Evolutionary conservation across 2,797 vertebrate species (phyloP).

Genomic region (Picus viridis): DNA sequence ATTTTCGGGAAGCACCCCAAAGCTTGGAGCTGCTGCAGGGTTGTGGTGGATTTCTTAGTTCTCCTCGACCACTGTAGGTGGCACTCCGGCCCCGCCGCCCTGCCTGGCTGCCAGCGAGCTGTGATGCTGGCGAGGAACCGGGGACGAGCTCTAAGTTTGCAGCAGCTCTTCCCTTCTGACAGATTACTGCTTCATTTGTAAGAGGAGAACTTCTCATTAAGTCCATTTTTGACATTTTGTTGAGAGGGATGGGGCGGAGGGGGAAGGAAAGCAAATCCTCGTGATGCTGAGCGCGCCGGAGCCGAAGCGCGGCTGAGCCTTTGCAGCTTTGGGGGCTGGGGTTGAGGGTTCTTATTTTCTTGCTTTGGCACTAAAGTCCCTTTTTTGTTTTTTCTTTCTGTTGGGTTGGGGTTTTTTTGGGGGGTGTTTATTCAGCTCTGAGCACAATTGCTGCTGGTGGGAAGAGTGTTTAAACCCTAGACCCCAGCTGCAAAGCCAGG

Average conservation of each 20-base stretch:
- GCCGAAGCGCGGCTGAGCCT: fast-evolving
- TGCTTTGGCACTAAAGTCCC: background rate
- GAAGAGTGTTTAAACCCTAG: background rate
- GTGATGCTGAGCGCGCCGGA: background rate
- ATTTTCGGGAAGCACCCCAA: background rate
- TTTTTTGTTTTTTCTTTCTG: background rate
- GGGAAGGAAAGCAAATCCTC: background rate
- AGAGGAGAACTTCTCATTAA: constrained; percentile 52
- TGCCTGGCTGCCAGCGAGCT: background rate
- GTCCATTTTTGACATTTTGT: constrained; percentile 52
- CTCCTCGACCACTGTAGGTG: constrained; percentile 8
- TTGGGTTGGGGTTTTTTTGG: no score
- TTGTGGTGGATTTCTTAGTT: background rate
- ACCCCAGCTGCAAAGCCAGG: background rate
- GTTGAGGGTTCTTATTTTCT: background rate
- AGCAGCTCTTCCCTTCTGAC: constrained; percentile 56
- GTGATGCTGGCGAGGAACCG: background rate
- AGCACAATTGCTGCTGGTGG: background rate
- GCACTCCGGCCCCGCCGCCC: constrained; percentile 12
- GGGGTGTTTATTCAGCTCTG: background rate
- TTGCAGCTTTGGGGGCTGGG: background rate
- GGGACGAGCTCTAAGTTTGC: constrained; percentile 40
- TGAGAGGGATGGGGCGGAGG: fast-evolving
- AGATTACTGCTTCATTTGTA: constrained; percentile 55
- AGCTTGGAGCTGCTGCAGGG: background rate